Evolutionary conservation across 1,140 invertebrate species (phyloP).

Genomic region (Leguminivora glycinivorella): DNA sequence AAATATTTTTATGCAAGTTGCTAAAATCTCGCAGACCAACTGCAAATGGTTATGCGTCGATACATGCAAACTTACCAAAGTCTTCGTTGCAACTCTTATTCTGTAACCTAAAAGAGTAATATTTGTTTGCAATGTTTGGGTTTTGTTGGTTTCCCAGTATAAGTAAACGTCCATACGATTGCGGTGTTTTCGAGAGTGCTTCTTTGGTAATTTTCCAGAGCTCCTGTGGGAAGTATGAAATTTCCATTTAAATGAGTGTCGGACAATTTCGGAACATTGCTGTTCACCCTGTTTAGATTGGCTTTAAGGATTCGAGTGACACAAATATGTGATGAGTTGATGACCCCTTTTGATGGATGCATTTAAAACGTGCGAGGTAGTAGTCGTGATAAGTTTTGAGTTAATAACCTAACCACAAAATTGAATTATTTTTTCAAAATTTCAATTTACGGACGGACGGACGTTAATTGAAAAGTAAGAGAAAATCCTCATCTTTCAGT

Average conservation of each 20-base stretch:
- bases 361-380: no score
- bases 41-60: not conserved
- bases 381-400: no score
- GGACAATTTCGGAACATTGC: slow-evolving; percentile 19
- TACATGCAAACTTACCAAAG: not conserved
- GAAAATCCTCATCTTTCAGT: no score
- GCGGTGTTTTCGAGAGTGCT: slow-evolving; percentile 23
- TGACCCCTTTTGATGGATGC: no score
- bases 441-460: no score
- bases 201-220: slow-evolving; percentile 33
- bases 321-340: no score
- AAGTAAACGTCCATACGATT: slow-evolving; percentile 34
- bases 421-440: no score
- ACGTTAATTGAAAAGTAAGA: no score
- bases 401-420: no score
- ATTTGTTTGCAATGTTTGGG: not conserved
- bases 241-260: slow-evolving; percentile 42
- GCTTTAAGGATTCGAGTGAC: not conserved
- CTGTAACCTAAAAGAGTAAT: not conserved
- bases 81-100: not conserved
- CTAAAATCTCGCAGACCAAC: not conserved
- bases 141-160: not conserved
- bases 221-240: slow-evolving; percentile 40
- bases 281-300: slow-evolving; percentile 3
- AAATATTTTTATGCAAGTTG: not conserved